These are phyloP conservation scores for Oscheius sp. DNA, from an alignment of 2,888 invertebrate species.

Conservation along the genomic window DNA sequence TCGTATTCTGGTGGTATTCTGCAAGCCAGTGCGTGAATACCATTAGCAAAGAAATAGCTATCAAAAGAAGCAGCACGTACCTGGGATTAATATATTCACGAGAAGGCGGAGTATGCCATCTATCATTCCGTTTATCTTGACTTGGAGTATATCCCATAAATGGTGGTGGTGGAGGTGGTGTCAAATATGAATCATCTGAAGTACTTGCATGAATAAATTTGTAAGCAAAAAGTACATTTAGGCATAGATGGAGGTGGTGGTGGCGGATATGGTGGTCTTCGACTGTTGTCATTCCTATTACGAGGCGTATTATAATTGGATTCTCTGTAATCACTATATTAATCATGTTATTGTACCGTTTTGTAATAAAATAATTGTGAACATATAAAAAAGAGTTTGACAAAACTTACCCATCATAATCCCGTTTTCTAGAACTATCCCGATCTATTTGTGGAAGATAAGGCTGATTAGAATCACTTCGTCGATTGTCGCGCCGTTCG, in stretches of 20 bases:
- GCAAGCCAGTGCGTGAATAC: too few relatives aligned
- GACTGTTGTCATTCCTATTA: background rate
- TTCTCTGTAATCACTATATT: constrained; percentile 1
- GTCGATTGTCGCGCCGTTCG: background rate
- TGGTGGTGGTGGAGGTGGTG: constrained; percentile 10
- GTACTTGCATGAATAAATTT: background rate
- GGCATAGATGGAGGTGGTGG: constrained; percentile 7
- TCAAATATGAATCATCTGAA: background rate
- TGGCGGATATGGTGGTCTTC: constrained; percentile 3
- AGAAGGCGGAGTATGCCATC: constrained; percentile 25
- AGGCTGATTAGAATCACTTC: background rate
- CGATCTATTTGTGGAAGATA: constrained; percentile 1
- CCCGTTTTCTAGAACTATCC: constrained; percentile 17
- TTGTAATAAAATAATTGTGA: background rate
- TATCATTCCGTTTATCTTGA: background rate
- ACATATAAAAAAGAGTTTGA: background rate
- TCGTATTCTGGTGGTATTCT: constrained; percentile 18
- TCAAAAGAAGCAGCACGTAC: background rate
- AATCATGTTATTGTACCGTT: background rate
- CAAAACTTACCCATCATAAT: constrained; percentile 12
- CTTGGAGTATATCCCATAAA: background rate
- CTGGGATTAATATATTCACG: background rate
- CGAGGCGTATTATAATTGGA: too few relatives aligned
- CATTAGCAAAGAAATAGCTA: background rate
- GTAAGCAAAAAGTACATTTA: background rate